Evolutionary conservation across 2,797 vertebrate genomes (phyloP), one percentile per base, ranked within the genome.

Genomic region (Anolis apletophallus): DNA sequence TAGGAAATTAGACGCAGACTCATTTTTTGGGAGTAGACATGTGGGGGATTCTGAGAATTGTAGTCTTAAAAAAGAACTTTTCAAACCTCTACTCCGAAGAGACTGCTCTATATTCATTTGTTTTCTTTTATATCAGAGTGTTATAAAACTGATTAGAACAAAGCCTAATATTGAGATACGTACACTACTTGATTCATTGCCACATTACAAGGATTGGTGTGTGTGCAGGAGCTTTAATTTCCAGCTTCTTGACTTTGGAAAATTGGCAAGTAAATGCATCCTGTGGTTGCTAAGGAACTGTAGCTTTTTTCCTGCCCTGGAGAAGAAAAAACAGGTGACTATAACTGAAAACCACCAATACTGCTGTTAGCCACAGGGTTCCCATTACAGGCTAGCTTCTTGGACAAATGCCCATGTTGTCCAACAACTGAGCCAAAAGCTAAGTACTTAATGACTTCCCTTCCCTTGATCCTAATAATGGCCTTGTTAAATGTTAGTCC

Each of bases 241-340:
- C n/a, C 29, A 34, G 69, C 73, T 77, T 83, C 78, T 54, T 23
- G 46, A 40, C 71, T 54, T 79, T 83, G n/a, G 12, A 29, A 77
- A 87, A 55, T 73, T 79, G 75, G 81, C 40, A 40, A 32, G 50
- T 40, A 73, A 73, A 7, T 17, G 32, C n/a, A 64, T 84, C 68
- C 50, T 72, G 32, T 87, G 86, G 81, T 80, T 87, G 86, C 81
- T 84, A 84, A 57, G 86, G 40, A 73, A 87, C 81, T 14, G 40
- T n/a, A 72, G 34, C 29, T 46, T 46, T 73, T 80, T 19, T 52
- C 46, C 50, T 64, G 67, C 16, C 55, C 55, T 54, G n/a, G 55
- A 72, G 12, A 3, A 7, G 11, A 32, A 73, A 0, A 40, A 83
- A 73, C 75, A 79, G 75, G 81, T 79, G 81, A 68, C 57, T 79